phyloP scores from a whole-genome alignment of 2,888 invertebrate species.

The Xanthorhoe spadicearia region DNA sequence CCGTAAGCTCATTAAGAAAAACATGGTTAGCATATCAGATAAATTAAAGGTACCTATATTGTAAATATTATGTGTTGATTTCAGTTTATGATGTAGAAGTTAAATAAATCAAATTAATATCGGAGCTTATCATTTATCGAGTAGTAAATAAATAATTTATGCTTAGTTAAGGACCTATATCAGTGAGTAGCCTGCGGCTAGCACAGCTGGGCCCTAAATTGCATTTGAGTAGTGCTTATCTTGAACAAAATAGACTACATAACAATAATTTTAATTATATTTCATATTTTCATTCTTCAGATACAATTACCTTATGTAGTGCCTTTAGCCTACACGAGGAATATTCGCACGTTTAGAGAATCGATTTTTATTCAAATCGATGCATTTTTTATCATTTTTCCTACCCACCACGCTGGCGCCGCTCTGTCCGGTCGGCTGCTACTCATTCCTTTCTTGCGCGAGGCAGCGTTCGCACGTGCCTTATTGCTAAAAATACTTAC shows the following conservation, averaged over 20 bases:
- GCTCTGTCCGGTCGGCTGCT: background rate
- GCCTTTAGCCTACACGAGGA: constrained; percentile 10
- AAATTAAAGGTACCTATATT: too few species aligned
- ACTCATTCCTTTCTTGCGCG: constrained; percentile 4
- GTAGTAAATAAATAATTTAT: background rate
- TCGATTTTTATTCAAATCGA: background rate
- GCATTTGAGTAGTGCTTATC: constrained; percentile 14
- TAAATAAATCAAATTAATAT: too few species aligned
- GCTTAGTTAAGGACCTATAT: background rate
- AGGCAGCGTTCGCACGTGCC: constrained; percentile 1
- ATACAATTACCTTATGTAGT: constrained; percentile 13
- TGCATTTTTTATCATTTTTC: background rate
- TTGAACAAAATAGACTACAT: too few species aligned
- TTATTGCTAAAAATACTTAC: background rate
- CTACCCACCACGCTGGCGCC: background rate
- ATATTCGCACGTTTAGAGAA: constrained; percentile 14
- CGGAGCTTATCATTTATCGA: too few species aligned
- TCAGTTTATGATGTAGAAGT: too few species aligned
- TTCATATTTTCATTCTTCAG: constrained; percentile 21
- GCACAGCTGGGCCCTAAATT: constrained; percentile 24
- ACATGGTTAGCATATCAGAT: too few species aligned
- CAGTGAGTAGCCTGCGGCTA: constrained; percentile 12
- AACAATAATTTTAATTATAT: constrained; percentile 5
- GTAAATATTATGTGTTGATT: too few species aligned
- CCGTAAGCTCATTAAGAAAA: too few species aligned